Evolutionary conservation across 2,113 vertebrate genomes (phyloP).

Genomic region (Bujurquina vittata): DNA sequence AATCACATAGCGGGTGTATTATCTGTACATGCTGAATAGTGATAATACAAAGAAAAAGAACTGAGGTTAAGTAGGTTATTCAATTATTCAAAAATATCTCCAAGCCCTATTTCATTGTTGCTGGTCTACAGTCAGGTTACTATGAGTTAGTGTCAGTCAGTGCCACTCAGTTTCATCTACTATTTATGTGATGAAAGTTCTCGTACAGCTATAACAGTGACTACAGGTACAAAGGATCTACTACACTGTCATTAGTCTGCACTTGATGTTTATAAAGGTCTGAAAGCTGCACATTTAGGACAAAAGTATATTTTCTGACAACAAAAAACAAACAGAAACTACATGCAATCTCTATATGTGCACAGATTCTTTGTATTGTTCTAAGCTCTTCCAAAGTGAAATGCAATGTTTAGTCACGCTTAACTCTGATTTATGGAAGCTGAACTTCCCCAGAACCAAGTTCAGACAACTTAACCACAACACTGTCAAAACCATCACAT

Average conservation of each 20-base stretch:
- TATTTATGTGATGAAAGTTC: constrained; percentile 55
- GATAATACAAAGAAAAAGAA: constrained; percentile 71
- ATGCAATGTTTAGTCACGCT: constrained; percentile 21
- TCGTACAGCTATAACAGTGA: background rate
- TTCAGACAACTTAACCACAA: constrained; percentile 47
- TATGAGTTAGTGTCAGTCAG: constrained; percentile 45
- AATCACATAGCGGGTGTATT: constrained; percentile 54
- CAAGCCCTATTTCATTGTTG: constrained; percentile 56
- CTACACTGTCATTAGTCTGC: background rate
- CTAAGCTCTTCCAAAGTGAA: background rate
- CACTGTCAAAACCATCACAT: constrained; percentile 32
- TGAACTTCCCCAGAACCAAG: constrained; percentile 21
- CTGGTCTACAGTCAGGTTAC: constrained; percentile 14
- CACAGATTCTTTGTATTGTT: background rate
- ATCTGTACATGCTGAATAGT: constrained; percentile 53
- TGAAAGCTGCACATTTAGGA: background rate
- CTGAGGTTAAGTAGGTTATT: constrained; percentile 67
- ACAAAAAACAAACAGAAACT: background rate
- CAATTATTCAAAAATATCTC: constrained; percentile 65
- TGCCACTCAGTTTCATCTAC: constrained; percentile 53
- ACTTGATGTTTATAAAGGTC: background rate
- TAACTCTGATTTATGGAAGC: constrained; percentile 32
- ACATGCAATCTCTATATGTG: background rate
- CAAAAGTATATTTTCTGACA: background rate
- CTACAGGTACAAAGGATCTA: background rate